Evolutionary conservation across 2,797 vertebrate species (phyloP).

Genomic region (Ciconia nigra): DNA sequence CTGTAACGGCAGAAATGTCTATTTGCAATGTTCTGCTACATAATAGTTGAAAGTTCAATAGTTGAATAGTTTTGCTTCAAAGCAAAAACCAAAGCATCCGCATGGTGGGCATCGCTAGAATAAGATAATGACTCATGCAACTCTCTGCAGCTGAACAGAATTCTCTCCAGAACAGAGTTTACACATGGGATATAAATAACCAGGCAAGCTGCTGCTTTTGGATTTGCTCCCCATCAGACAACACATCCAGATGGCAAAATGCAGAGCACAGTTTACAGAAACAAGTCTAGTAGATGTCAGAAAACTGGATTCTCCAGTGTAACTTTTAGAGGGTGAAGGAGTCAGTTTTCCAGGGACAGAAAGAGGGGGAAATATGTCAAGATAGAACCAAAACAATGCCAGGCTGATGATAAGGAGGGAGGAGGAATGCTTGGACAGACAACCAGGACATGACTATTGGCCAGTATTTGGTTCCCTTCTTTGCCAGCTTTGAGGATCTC

Average conservation of each 20-base stretch:
- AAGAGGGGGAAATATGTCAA: neutral
- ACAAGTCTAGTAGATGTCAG: conserved; percentile 14
- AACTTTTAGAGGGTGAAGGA: neutral
- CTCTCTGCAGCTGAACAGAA: neutral
- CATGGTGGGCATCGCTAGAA: neutral
- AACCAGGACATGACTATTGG: neutral
- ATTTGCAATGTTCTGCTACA: neutral
- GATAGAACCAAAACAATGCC: neutral
- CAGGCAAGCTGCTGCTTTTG: conserved; percentile 12
- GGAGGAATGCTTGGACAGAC: neutral
- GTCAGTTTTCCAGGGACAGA: neutral
- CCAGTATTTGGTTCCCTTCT: neutral
- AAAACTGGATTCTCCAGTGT: neutral
- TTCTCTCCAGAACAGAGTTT: neutral
- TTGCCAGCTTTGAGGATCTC: neutral
- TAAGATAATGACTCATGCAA: neutral
- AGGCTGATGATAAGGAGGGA: neutral
- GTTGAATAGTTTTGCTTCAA: neutral
- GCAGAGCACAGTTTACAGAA: conserved; percentile 13
- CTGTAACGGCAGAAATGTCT: neutral
- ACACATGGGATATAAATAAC: neutral
- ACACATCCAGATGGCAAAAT: conserved; percentile 37
- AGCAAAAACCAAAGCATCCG: neutral
- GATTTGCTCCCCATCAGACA: conserved; percentile 25
- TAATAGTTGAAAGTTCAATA: neutral